Percentiles rank a stretch among this genome's conserved stretches.
phyloP scores from a whole-genome alignment of 2,888 invertebrate genomes.

The Orgyia antiqua region DNA sequence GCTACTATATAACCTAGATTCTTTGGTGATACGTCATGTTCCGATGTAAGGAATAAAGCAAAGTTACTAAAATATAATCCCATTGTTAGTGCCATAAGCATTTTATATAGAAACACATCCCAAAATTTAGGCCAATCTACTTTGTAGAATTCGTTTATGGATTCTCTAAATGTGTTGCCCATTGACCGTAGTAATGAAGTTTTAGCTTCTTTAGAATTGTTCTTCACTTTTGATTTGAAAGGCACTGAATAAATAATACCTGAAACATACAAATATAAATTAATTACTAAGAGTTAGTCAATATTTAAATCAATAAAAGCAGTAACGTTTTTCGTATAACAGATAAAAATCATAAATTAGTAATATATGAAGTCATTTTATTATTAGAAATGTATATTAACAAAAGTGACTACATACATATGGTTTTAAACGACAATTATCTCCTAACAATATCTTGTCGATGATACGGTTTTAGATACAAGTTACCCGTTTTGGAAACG shows the following conservation, averaged over 20 bases:
- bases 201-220: slow-evolving; percentile 10
- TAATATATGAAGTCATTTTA: no score
- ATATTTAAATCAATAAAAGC: no score
- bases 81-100: slow-evolving; percentile 64
- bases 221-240: slow-evolving; percentile 19
- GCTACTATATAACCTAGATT: slow-evolving; percentile 75
- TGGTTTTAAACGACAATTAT: no score
- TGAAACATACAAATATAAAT: no score
- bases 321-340: no score
- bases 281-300: no score
- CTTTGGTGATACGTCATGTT: slow-evolving; percentile 60
- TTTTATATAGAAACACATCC: slow-evolving; percentile 69
- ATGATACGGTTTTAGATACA: no score
- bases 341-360: no score
- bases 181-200: slow-evolving; percentile 29
- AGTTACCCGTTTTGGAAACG: no score
- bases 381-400: no score
- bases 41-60: slow-evolving; percentile 58
- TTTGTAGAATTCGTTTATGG: slow-evolving; percentile 54
- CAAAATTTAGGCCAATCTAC: slow-evolving; percentile 72
- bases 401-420: no score
- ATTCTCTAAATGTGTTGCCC: slow-evolving; percentile 35
- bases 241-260: slow-evolving; percentile 34
- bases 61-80: slow-evolving; percentile 70
- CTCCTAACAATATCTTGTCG: no score